Conservation (phyloP, 2,113 vertebrate species). For the Dipodomys stephensi region DNA sequence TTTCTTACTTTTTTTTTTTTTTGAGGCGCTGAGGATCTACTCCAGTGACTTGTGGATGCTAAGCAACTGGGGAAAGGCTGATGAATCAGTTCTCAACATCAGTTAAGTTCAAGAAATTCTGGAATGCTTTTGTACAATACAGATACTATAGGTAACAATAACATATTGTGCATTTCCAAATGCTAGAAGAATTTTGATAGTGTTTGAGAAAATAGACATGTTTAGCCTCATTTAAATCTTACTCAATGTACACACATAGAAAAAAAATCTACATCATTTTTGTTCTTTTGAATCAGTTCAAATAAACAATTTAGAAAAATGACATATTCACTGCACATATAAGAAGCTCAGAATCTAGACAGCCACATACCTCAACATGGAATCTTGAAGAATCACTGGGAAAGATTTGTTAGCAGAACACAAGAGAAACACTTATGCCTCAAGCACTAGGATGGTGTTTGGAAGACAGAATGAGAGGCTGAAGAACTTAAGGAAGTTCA, state of each 20-base stretch:
- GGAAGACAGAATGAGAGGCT: background rate
- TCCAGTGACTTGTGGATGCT: background rate
- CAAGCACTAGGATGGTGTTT: background rate
- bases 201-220: background rate
- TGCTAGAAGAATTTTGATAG: background rate
- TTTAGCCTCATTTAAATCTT: background rate
- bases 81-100: too few species aligned
- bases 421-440: background rate
- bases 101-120: too few species aligned
- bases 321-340: background rate
- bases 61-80: too few species aligned
- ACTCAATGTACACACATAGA: background rate
- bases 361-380: background rate
- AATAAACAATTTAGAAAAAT: background rate
- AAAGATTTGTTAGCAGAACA: background rate
- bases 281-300: background rate
- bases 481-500: background rate
- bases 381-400: background rate
- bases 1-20: background rate
- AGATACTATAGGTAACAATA: too few species aligned
- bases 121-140: accelerated
- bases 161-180: background rate
- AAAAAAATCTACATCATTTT: background rate
- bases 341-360: background rate
- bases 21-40: background rate